Conservation (phyloP, 2,888 invertebrate genomes). For the Oegoconia quadripuncta region DNA sequence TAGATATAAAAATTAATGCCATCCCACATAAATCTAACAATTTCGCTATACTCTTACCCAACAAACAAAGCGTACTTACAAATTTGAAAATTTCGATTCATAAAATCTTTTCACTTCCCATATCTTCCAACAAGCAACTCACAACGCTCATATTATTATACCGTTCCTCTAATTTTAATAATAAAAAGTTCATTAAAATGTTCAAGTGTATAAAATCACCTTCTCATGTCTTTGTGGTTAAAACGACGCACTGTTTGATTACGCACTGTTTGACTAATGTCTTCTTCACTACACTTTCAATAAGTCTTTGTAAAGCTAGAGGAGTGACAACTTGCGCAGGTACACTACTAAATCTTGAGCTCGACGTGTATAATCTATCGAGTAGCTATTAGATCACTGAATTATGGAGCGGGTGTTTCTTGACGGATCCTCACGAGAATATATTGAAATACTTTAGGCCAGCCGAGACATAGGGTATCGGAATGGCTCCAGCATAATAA, state of each 20-base stretch:
- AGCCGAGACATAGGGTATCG: slow-evolving; percentile 67
- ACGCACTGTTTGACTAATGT: no score
- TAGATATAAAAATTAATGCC: slow-evolving; percentile 45
- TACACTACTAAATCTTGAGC: slow-evolving; percentile 33
- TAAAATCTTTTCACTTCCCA: slow-evolving; percentile 59
- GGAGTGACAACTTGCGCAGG: slow-evolving; percentile 31
- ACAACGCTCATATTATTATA: slow-evolving; percentile 50
- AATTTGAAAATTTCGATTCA: slow-evolving; percentile 40
- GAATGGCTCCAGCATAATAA: slow-evolving; percentile 74
- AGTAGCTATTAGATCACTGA: slow-evolving; percentile 33
- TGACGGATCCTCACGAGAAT: slow-evolving; percentile 51
- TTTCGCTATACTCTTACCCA: slow-evolving; percentile 57
- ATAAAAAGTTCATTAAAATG: slow-evolving; percentile 57
- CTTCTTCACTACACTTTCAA: slow-evolving; percentile 47
- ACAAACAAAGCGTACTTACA: slow-evolving; percentile 63
- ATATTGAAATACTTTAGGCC: slow-evolving; percentile 65
- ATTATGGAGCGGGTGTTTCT: slow-evolving; percentile 36
- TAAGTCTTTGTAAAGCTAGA: slow-evolving; percentile 43
- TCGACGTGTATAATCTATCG: slow-evolving; percentile 39
- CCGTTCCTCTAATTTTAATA: slow-evolving; percentile 46
- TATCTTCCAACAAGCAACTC: slow-evolving; percentile 68
- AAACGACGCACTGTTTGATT: slow-evolving; percentile 46
- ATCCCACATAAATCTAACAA: slow-evolving; percentile 54
- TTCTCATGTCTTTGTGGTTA: slow-evolving; percentile 57
- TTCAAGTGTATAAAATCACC: slow-evolving; percentile 65